phyloP scores from a whole-genome alignment of 2,797 vertebrate species.

The Craterocephalus amniculus region DNA sequence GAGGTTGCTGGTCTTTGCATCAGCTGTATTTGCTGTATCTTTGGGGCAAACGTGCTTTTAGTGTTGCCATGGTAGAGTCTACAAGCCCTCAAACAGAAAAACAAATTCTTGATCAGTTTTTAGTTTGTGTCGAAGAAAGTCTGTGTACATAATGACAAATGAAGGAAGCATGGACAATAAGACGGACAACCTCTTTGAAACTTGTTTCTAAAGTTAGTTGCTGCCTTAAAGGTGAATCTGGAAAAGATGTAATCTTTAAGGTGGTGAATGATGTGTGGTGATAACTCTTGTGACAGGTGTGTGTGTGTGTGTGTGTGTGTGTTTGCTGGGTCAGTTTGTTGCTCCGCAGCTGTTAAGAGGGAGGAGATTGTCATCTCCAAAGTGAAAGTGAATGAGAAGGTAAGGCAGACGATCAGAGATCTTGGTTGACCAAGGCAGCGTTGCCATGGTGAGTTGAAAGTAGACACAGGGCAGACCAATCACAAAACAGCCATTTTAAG shows the following conservation, averaged over 20 bases:
- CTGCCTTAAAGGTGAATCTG: background rate
- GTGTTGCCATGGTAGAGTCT: slow-evolving; percentile 42
- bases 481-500: background rate
- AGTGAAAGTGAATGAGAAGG: slow-evolving; percentile 31
- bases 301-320: slow-evolving; percentile 17
- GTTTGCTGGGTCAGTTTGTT: slow-evolving; percentile 25
- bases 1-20: slow-evolving; percentile 35
- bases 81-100: slow-evolving; percentile 20
- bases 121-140: too few species aligned
- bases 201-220: background rate
- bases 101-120: too few species aligned
- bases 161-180: background rate
- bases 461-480: background rate
- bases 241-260: background rate
- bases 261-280: slow-evolving; percentile 1
- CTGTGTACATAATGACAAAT: background rate
- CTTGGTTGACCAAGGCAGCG: slow-evolving; percentile 29
- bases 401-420: slow-evolving; percentile 8
- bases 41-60: slow-evolving; percentile 39
- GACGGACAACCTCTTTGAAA: background rate
- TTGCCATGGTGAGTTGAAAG: slow-evolving; percentile 31
- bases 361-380: slow-evolving; percentile 20
- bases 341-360: slow-evolving; percentile 17
- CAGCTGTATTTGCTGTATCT: slow-evolving; percentile 59
- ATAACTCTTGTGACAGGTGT: slow-evolving; percentile 28